These are phyloP conservation scores for Parauchenoglanis punctatus DNA, from an alignment of 2,797 vertebrate genomes.

Conservation along the genomic window DNA sequence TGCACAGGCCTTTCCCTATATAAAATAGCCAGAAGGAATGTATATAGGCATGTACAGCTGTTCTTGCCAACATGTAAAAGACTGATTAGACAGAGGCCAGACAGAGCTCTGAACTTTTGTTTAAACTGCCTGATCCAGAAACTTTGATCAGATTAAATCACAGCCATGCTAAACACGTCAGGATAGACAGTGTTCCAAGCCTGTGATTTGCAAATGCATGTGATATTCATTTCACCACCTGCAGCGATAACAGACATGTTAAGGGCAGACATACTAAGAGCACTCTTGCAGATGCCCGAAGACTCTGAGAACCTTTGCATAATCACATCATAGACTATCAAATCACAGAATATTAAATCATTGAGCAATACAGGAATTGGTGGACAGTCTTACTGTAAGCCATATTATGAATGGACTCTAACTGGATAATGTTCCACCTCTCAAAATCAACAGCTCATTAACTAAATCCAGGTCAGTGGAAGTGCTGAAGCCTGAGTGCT, in stretches of 20 bases:
- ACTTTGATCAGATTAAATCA: slow-evolving; percentile 46
- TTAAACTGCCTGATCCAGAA: slow-evolving; percentile 22
- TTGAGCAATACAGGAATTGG: not conserved
- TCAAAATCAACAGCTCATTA: slow-evolving; percentile 26
- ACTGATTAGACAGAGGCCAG: slow-evolving; percentile 40
- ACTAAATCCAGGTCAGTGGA: slow-evolving; percentile 35
- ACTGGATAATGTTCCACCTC: slow-evolving; percentile 2
- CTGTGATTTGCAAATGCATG: not conserved
- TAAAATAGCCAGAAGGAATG: not conserved
- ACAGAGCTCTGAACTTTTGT: slow-evolving; percentile 14
- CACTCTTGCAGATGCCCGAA: not conserved
- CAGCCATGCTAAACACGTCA: slow-evolving; percentile 37
- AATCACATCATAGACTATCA: not conserved
- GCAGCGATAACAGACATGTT: not conserved
- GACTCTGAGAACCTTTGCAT: not conserved
- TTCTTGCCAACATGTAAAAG: slow-evolving; percentile 10
- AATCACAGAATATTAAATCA: slow-evolving; percentile 25
- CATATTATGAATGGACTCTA: slow-evolving; percentile 16
- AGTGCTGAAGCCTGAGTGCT: not conserved
- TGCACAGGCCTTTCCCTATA: not conserved
- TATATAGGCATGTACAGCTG: slow-evolving; percentile 14
- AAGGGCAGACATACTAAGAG: not conserved
- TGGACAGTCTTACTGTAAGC: not conserved
- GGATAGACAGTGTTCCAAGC: not conserved
- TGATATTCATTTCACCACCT: not conserved